Evolutionary conservation across 2,888 invertebrate genomes (phyloP).

Genomic region (Xanthorhoe designata): DNA sequence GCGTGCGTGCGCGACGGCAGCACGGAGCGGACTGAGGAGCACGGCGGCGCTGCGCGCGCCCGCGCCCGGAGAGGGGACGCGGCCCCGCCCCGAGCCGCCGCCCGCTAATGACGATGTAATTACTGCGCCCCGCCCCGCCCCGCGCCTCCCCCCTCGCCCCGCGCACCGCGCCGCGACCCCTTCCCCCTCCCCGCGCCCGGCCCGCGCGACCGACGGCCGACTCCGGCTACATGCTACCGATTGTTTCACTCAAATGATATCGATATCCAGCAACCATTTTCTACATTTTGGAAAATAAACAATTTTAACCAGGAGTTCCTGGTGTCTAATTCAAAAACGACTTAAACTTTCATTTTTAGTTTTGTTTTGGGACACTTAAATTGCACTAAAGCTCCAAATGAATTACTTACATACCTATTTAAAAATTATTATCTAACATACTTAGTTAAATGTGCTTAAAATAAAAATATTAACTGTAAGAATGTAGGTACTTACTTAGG

Average conservation of each 20-base stretch:
- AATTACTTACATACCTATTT: too few relatives aligned
- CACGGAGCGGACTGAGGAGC: slow-evolving; percentile 81
- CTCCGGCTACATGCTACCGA: slow-evolving; percentile 2
- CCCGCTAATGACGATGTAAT: slow-evolving; percentile 73
- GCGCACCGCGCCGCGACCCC: slow-evolving; percentile 33
- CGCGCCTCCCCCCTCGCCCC: slow-evolving; percentile 46
- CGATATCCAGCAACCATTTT: neutral
- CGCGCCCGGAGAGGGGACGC: slow-evolving; percentile 59
- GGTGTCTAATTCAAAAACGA: neutral
- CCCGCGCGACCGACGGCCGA: slow-evolving; percentile 14
- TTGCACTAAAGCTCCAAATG: too few relatives aligned
- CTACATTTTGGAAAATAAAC: slow-evolving; percentile 10
- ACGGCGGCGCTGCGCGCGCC: slow-evolving; percentile 73
- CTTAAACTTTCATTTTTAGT: neutral
- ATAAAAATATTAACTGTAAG: too few relatives aligned
- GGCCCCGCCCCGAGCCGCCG: slow-evolving; percentile 76
- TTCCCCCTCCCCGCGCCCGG: slow-evolving; percentile 27
- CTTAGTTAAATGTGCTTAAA: too few relatives aligned
- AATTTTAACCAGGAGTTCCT: neutral
- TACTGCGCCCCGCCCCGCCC: slow-evolving; percentile 64
- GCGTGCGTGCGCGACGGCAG: slow-evolving; percentile 86
- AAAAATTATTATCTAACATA: too few relatives aligned
- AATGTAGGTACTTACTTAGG: too few relatives aligned
- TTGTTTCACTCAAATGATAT: slow-evolving; percentile 7
- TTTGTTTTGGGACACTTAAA: too few relatives aligned